phyloP scores from a whole-genome alignment of 2,797 vertebrate species.

The Hoplostethus mediterraneus region DNA sequence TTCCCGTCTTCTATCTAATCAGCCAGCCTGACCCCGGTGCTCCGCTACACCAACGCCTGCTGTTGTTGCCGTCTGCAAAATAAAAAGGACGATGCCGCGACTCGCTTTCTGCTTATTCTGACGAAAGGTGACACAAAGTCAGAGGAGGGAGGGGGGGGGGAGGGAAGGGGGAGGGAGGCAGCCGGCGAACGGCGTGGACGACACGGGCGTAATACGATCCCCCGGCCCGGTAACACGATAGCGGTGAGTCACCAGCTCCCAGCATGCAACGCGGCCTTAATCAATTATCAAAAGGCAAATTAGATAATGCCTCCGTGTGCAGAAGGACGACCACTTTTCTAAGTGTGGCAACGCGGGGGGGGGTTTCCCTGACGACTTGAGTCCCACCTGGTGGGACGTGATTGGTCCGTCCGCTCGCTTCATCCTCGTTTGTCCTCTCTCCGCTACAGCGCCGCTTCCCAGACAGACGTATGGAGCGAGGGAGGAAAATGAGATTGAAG shows the following conservation, averaged over 20 bases:
- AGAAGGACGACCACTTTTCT: too few relatives aligned
- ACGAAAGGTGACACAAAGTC: conserved; percentile 34
- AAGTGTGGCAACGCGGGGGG: too few relatives aligned
- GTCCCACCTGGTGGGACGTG: too few relatives aligned
- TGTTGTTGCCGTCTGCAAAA: conserved; percentile 39
- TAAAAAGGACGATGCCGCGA: conserved; percentile 45
- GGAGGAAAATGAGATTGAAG: neutral
- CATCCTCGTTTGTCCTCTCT: too few relatives aligned
- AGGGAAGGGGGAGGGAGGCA: conserved; percentile 2
- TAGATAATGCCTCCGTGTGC: conserved; percentile 46
- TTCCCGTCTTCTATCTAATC: neutral
- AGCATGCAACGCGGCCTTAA: conserved; percentile 46
- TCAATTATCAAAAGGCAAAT: conserved; percentile 70
- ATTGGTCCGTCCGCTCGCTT: neutral
- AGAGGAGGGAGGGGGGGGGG: conserved; percentile 14
- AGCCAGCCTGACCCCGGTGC: conserved; percentile 29
- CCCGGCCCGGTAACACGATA: conserved; percentile 26
- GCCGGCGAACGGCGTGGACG: conserved; percentile 30
- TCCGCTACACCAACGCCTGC: neutral
- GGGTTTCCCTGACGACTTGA: too few relatives aligned
- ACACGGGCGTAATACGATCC: conserved; percentile 48
- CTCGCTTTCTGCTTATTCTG: conserved; percentile 43
- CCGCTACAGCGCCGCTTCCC: too few relatives aligned
- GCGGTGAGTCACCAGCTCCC: conserved; percentile 26
- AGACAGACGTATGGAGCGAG: neutral